phyloP scores from a whole-genome alignment of 2,888 invertebrate genomes.

The Drosophila dives region DNA sequence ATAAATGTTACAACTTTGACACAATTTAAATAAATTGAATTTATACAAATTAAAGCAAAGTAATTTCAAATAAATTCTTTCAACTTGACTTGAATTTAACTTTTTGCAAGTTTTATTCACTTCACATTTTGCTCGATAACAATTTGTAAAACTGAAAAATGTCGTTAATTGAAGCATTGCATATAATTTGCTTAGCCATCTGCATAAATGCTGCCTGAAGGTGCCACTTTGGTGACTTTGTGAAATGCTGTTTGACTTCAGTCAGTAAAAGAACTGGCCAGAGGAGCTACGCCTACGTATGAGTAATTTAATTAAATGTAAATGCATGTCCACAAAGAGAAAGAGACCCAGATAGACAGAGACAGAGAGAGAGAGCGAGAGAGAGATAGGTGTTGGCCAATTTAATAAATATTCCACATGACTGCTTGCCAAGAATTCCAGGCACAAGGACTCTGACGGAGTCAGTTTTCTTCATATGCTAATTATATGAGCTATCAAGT shows the following conservation, averaged over 20 bases:
- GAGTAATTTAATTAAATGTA: constrained; percentile 42
- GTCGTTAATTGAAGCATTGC: not conserved
- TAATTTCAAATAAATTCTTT: not conserved
- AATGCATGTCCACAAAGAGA: constrained; percentile 19
- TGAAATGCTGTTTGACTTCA: constrained; percentile 14
- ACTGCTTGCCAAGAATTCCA: constrained; percentile 21
- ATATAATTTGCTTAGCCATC: constrained; percentile 27
- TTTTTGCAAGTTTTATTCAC: not conserved
- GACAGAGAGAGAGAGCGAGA: not conserved
- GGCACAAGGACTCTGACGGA: constrained; percentile 21
- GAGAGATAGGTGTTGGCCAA: constrained; percentile 15
- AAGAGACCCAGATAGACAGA: not conserved
- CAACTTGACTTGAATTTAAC: not conserved
- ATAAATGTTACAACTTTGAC: not conserved
- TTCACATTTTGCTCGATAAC: not conserved
- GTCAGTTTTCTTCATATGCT: constrained; percentile 72
- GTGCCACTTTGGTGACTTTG: constrained; percentile 7
- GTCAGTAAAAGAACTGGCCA: constrained; percentile 10
- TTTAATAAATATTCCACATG: constrained; percentile 57
- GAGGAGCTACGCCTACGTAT: constrained; percentile 14
- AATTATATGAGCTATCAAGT: constrained; percentile 71
- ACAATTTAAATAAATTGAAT: not conserved
- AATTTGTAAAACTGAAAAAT: not conserved
- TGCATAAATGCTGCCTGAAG: constrained; percentile 34
- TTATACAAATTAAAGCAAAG: not conserved